Evolutionary conservation across 2,797 vertebrate genomes (phyloP).

Genomic region (Coranthus polyacanthus): DNA sequence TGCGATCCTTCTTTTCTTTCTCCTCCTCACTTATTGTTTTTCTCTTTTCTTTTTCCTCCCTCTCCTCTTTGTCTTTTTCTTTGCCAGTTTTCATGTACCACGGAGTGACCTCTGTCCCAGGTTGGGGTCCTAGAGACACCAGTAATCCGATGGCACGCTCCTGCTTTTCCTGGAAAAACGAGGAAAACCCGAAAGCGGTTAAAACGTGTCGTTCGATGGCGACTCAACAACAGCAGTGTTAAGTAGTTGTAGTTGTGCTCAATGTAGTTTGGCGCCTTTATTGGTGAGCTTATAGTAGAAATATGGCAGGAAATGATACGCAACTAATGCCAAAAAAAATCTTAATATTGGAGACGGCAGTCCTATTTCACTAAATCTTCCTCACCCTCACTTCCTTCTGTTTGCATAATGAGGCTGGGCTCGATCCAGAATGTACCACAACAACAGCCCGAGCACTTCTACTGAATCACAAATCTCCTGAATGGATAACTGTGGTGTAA

Average conservation of each 20-base stretch:
- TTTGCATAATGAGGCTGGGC: background rate
- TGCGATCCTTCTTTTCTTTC: conserved; percentile 85
- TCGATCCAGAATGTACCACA: conserved; percentile 20
- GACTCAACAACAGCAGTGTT: too few relatives aligned
- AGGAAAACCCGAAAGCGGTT: background rate
- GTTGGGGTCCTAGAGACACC: conserved; percentile 90
- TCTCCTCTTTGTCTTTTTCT: conserved; percentile 71
- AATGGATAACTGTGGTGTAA: background rate
- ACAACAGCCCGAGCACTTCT: background rate
- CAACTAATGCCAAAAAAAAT: too few relatives aligned
- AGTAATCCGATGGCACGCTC: conserved; percentile 91
- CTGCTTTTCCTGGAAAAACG: conserved; percentile 85
- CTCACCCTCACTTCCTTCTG: too few relatives aligned
- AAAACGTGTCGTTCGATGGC: too few relatives aligned
- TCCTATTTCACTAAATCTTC: too few relatives aligned
- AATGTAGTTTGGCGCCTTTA: too few relatives aligned
- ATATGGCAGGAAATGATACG: too few relatives aligned
- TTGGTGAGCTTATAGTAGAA: too few relatives aligned
- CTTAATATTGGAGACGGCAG: too few relatives aligned
- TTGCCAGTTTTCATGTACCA: conserved; percentile 89
- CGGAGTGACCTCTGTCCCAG: conserved; percentile 86
- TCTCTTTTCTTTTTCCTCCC: conserved; percentile 54
- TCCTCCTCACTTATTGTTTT: conserved; percentile 80
- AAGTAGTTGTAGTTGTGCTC: too few relatives aligned
- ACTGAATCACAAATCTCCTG: conserved; percentile 4